Conservation (phyloP, 1,140 invertebrate species). For the Polypedilum vanderplanki region DNA sequence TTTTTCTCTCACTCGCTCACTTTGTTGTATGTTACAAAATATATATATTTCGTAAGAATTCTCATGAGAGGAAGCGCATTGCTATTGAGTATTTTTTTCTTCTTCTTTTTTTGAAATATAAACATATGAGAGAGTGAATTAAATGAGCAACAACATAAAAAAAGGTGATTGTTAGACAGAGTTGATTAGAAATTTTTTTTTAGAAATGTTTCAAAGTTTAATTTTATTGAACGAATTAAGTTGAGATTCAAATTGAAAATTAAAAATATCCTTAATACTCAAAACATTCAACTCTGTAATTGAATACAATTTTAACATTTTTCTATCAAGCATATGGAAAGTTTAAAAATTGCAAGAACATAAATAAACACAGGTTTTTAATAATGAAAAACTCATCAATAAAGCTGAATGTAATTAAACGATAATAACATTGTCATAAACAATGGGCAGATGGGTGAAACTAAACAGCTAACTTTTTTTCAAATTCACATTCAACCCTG, state of each 20-base stretch:
- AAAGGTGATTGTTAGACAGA: no score
- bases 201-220: no score
- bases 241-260: no score
- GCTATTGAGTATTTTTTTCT: neutral
- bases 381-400: neutral
- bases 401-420: conserved; percentile 2
- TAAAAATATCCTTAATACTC: no score
- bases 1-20: neutral
- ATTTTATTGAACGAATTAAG: no score
- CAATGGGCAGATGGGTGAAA: neutral
- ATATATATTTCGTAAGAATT: neutral
- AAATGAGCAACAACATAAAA: no score
- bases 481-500: conserved; percentile 15
- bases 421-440: conserved; percentile 14
- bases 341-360: neutral
- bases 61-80: neutral
- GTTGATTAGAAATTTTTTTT: no score
- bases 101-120: no score
- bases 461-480: neutral
- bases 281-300: no score
- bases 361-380: neutral
- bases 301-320: no score
- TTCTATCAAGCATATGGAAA: no score
- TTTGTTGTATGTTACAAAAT: neutral
- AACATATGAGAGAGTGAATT: no score